A percentile compares a stretch with the other conserved stretches of the same genome.
Conservation (phyloP, 2,888 invertebrate genomes). For the Habrosyne pyritoides region DNA sequence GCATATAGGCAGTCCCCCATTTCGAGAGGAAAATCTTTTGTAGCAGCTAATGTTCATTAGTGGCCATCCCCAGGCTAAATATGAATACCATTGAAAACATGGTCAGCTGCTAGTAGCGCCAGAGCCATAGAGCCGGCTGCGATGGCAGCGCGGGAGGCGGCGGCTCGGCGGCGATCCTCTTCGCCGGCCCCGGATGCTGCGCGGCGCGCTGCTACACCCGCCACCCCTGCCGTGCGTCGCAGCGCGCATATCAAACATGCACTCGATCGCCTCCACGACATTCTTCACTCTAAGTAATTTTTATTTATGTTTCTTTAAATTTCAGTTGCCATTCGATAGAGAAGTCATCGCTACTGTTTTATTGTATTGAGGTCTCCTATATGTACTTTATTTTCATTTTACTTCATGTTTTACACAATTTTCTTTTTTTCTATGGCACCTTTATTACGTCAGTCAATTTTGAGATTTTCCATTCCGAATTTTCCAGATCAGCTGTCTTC, state of each 20-base stretch:
- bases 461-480: neutral
- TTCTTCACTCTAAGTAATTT: neutral
- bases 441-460: neutral
- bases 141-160: conserved; percentile 19
- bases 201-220: conserved; percentile 34
- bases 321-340: neutral
- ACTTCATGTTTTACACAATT: neutral
- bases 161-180: conserved; percentile 19
- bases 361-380: neutral
- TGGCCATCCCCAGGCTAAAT: too few relatives aligned
- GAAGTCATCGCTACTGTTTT: neutral
- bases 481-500: neutral
- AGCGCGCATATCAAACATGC: conserved; percentile 26
- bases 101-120: conserved; percentile 68
- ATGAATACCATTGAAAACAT: conserved; percentile 66
- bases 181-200: conserved; percentile 18
- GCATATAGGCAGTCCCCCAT: too few relatives aligned
- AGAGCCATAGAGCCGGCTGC: conserved; percentile 58
- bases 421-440: neutral
- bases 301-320: neutral
- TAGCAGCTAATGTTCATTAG: too few relatives aligned
- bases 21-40: too few relatives aligned
- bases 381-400: neutral
- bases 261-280: conserved; percentile 22
- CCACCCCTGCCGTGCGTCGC: conserved; percentile 40